Percentiles rank a stretch among this genome's conserved stretches.
phyloP scores from a whole-genome alignment of 2,888 invertebrate species.

The Heteropelma amictum region DNA sequence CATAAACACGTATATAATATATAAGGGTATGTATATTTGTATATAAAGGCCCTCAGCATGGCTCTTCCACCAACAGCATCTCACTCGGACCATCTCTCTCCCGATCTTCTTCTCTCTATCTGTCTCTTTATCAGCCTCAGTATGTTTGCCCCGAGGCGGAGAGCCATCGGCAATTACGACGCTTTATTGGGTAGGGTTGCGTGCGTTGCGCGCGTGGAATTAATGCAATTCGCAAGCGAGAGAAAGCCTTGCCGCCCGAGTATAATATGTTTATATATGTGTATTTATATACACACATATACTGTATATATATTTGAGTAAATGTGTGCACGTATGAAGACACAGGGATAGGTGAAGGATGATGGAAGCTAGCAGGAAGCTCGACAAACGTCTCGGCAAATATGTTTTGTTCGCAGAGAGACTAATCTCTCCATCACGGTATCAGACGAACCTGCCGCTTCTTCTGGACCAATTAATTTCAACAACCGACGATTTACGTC shows the following conservation, averaged over 20 bases:
- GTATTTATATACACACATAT: background rate
- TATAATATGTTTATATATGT: background rate
- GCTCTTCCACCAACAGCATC: constrained; percentile 46
- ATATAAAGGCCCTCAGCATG: constrained; percentile 20
- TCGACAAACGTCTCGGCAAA: background rate
- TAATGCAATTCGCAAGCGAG: constrained; percentile 66
- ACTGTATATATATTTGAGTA: background rate
- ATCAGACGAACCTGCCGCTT: too few relatives aligned
- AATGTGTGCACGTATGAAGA: background rate
- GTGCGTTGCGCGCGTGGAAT: constrained; percentile 67
- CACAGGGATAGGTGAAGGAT: constrained; percentile 18
- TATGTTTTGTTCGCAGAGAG: constrained; percentile 1
- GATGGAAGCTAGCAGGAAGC: constrained; percentile 25
- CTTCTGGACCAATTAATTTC: too few relatives aligned
- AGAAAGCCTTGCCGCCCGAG: constrained; percentile 1
- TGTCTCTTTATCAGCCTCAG: constrained; percentile 42
- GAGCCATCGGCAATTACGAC: constrained; percentile 72
- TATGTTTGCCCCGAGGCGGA: constrained; percentile 61
- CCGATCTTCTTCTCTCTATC: constrained; percentile 6
- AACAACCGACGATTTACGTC: too few relatives aligned
- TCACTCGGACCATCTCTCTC: constrained; percentile 33
- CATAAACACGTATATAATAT: background rate
- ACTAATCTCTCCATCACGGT: background rate
- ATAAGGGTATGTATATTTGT: constrained; percentile 2
- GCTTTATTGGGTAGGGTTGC: constrained; percentile 72